Evolutionary conservation across 1,140 invertebrate genomes (phyloP).

Genomic region (Trissolcus basalis): DNA sequence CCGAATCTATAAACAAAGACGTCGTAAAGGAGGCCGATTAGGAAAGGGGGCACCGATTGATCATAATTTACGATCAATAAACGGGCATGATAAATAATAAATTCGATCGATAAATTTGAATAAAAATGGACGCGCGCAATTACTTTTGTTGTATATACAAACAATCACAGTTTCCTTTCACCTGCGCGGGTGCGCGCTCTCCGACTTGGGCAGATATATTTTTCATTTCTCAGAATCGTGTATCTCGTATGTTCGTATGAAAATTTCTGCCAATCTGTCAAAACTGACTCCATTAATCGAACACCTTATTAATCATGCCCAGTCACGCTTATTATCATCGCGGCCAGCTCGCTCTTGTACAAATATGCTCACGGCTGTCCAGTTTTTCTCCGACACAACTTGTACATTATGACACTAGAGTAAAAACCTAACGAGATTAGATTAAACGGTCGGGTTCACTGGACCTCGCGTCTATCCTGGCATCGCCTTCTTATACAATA

Average conservation of each 20-base stretch:
- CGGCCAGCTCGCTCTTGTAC: conserved; percentile 41
- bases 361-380: conserved; percentile 53
- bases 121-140: no score
- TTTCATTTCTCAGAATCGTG: no score
- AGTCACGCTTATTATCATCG: conserved; percentile 43
- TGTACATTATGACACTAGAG: conserved; percentile 49
- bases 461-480: conserved; percentile 44
- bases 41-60: no score
- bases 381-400: conserved; percentile 50
- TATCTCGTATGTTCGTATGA: no score
- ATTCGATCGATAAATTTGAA: no score
- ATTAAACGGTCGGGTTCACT: conserved; percentile 34
- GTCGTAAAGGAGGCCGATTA: background rate
- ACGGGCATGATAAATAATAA: conserved; percentile 4
- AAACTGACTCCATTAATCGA: conserved; percentile 26
- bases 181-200: no score
- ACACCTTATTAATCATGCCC: conserved; percentile 38
- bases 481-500: conserved; percentile 34
- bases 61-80: conserved; percentile 9
- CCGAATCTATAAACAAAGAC: conserved; percentile 1
- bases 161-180: conserved; percentile 19
- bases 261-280: no score
- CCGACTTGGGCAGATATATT: no score
- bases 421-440: conserved; percentile 48
- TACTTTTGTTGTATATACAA: background rate